Percentiles rank a stretch among this genome's conserved stretches.
These are phyloP conservation scores for Carlito syrichta DNA, from an alignment of 2,113 vertebrate species.

Conservation along the genomic window DNA sequence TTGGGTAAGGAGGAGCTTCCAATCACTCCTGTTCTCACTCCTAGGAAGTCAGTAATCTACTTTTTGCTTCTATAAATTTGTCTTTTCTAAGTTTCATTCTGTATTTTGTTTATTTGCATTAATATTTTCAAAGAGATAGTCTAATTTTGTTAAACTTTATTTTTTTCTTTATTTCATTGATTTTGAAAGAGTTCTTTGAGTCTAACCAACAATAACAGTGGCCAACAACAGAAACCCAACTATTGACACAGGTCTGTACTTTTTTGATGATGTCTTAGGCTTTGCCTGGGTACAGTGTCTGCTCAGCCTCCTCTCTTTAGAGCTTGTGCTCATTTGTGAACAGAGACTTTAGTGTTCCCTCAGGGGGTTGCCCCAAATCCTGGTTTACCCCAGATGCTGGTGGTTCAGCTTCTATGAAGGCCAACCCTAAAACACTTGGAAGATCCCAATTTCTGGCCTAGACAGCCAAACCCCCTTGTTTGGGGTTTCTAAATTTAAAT, in stretches of 20 bases:
- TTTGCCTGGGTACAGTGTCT: background rate
- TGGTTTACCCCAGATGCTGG: background rate
- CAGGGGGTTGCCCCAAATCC: background rate
- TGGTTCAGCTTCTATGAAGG: background rate
- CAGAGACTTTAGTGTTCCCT: background rate
- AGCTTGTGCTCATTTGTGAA: background rate
- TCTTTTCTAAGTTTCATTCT: background rate
- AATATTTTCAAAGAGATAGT: background rate
- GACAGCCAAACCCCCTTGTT: background rate
- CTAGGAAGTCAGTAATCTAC: background rate
- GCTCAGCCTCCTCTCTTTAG: background rate
- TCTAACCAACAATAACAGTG: background rate
- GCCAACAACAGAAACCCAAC: background rate
- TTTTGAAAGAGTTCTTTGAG: background rate
- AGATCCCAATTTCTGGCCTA: background rate
- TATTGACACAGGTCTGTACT: background rate
- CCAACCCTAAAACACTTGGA: background rate
- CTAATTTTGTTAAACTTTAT: background rate
- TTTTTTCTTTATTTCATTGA: background rate
- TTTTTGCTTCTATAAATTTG: background rate
- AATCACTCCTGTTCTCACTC: background rate
- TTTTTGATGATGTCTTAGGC: background rate
- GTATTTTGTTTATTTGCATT: background rate
- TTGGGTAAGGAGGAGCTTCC: rapidly evolving
- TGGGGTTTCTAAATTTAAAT: background rate